Evolutionary conservation across 2,797 vertebrate genomes (phyloP).

Genomic region (Phalanger gymnotis): DNA sequence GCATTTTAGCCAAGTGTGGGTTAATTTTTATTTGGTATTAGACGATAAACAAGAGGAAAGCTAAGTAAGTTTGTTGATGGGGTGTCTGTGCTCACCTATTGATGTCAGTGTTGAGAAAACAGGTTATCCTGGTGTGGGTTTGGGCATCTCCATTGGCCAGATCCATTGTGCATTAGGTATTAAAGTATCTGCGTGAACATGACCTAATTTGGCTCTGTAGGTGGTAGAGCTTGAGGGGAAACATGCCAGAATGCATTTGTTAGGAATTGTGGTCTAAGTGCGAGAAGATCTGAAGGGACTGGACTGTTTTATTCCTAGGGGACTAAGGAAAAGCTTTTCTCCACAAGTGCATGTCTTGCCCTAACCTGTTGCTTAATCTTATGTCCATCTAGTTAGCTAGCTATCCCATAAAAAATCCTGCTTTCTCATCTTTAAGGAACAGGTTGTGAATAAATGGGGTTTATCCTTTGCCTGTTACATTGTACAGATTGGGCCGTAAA

Average conservation of each 20-base stretch:
- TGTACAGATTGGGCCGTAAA: constrained; percentile 14
- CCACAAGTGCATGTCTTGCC: constrained; percentile 65
- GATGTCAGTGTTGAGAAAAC: constrained; percentile 55
- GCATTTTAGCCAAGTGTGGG: neutral
- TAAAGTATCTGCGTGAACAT: constrained; percentile 66
- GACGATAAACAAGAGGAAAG: constrained; percentile 17
- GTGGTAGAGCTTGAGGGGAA: constrained; percentile 67
- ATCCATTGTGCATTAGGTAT: constrained; percentile 20
- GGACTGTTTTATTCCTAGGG: constrained; percentile 48
- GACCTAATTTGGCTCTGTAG: constrained; percentile 71
- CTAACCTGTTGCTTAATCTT: constrained; percentile 75
- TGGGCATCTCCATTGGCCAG: constrained; percentile 60
- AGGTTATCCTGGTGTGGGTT: constrained; percentile 62
- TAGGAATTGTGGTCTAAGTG: constrained; percentile 67
- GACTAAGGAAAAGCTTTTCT: constrained; percentile 48
- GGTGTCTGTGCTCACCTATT: constrained; percentile 42
- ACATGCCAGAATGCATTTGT: constrained; percentile 46
- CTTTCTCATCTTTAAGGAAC: constrained; percentile 61
- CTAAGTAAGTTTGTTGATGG: constrained; percentile 15
- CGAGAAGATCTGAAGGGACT: constrained; percentile 49
- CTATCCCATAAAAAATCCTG: constrained; percentile 62
- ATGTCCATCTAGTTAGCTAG: constrained; percentile 44
- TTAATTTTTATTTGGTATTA: neutral
- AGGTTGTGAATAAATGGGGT: constrained; percentile 48
- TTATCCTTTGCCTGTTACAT: constrained; percentile 32